phyloP scores from a whole-genome alignment of 2,888 invertebrate genomes.

The Napeogenes sylphis region DNA sequence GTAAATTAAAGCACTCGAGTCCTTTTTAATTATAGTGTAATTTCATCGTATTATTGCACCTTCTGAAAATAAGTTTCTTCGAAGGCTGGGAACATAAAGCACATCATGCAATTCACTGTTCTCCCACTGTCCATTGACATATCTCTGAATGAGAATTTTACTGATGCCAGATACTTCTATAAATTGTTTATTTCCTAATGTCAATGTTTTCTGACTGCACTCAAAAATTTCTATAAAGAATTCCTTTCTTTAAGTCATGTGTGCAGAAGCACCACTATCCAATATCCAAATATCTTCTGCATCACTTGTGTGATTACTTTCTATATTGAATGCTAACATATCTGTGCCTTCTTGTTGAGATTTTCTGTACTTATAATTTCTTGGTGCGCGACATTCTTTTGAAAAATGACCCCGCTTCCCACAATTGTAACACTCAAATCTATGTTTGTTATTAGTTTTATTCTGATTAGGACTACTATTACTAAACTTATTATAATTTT shows the following conservation, averaged over 20 bases:
- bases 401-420: slow-evolving; percentile 35
- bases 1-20: slow-evolving; percentile 17
- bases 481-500: slow-evolving; percentile 9
- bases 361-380: slow-evolving; percentile 11
- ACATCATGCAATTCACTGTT: slow-evolving; percentile 32
- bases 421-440: slow-evolving; percentile 37
- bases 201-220: slow-evolving; percentile 28
- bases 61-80: slow-evolving; percentile 29
- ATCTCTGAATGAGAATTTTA: too few species aligned
- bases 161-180: slow-evolving; percentile 34
- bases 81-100: slow-evolving; percentile 26
- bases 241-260: slow-evolving; percentile 34
- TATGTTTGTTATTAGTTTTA: slow-evolving; percentile 25
- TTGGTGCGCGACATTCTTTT: slow-evolving; percentile 33
- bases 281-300: slow-evolving; percentile 22
- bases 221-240: slow-evolving; percentile 27
- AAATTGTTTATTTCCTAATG: slow-evolving; percentile 32
- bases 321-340: slow-evolving; percentile 33
- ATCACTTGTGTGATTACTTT: slow-evolving; percentile 11
- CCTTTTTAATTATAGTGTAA: slow-evolving; percentile 21
- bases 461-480: not conserved
- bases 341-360: slow-evolving; percentile 18
- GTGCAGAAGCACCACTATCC: slow-evolving; percentile 37
- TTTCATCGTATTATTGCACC: slow-evolving; percentile 17
- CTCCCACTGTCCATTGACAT: slow-evolving; percentile 32